Evolutionary conservation across 2,113 vertebrate genomes (phyloP), one percentile per base, ranked within the genome.

Genomic region (Clarias magur): DNA sequence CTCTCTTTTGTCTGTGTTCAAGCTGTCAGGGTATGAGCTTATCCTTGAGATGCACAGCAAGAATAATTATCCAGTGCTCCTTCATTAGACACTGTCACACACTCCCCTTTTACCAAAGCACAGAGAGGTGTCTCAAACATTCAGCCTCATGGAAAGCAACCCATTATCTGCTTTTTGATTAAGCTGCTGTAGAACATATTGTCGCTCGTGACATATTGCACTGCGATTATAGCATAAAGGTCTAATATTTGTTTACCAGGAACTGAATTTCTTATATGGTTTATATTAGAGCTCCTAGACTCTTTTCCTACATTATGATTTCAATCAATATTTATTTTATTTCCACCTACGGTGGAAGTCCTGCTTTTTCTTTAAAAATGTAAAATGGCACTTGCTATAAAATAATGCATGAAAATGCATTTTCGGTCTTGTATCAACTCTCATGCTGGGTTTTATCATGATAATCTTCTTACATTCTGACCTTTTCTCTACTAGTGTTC

Each of bases 11-110:
- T 87, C 78, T 62, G n/a, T 2, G 42, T 60, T 25, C 23, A 27
- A 63, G 63, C 62, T 63, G 60, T 79, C 86, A 25, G 60, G 60
- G 72, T 67, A 79, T 65, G 82, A 79, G 82, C 72, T 68, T 82
- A 88, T 88, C 81, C 86, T 83, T 82, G 81, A 88, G 86, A 42
- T 0, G 72, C 86, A 83, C 72, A 83, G 70, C 25, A 80, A 87
- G 86, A 88, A 83, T 68, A 84, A 78, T 88, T 78, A 83, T 79
- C 48, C 54, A 7, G 86, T 57, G 72, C 81, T 76, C n/a, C 34
- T 68, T 80, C 59, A 72, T 73, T 72, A 87, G 78, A 83, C 73
- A 60, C 62, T 88, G 81, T 84, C 59, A 84, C 62, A 62, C 62
- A n/a, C 62, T 57, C 63, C 48, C 67, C 48, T 75, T 62, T 73